These are phyloP conservation scores for Amblyjoppa fuscipennis DNA, from an alignment of 2,888 invertebrate species.

Conservation along the genomic window DNA sequence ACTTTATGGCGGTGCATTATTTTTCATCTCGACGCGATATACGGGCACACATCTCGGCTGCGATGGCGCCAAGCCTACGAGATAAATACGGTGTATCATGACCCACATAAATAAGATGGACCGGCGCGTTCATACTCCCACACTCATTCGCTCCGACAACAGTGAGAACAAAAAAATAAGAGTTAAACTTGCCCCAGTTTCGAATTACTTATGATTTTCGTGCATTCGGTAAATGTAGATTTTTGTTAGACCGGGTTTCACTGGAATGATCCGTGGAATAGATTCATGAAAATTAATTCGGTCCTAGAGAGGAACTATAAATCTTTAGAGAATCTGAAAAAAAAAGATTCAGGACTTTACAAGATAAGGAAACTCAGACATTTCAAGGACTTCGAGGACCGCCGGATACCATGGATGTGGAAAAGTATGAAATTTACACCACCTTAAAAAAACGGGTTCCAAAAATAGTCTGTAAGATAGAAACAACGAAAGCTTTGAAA, in stretches of 20 bases:
- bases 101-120: neutral
- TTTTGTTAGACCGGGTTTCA: neutral
- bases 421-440: too few relatives aligned
- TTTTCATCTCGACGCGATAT: neutral
- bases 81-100: neutral
- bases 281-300: too few relatives aligned
- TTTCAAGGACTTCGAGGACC: too few relatives aligned
- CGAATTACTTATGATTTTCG: neutral
- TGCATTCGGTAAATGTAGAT: neutral
- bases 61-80: neutral
- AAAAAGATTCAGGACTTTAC: too few relatives aligned
- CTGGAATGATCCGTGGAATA: too few relatives aligned
- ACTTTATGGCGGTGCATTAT: neutral
- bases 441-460: too few relatives aligned
- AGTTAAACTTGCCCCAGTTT: neutral
- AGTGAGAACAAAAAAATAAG: neutral
- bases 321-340: too few relatives aligned
- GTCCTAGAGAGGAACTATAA: too few relatives aligned
- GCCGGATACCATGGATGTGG: too few relatives aligned
- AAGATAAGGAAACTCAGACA: too few relatives aligned
- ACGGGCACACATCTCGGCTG: neutral
- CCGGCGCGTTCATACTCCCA: neutral
- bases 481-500: neutral
- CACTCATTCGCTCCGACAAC: neutral
- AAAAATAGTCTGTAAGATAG: neutral